These are phyloP conservation scores for Megaptera novaeangliae DNA, from an alignment of 2,113 vertebrate species.

Conservation along the genomic window DNA sequence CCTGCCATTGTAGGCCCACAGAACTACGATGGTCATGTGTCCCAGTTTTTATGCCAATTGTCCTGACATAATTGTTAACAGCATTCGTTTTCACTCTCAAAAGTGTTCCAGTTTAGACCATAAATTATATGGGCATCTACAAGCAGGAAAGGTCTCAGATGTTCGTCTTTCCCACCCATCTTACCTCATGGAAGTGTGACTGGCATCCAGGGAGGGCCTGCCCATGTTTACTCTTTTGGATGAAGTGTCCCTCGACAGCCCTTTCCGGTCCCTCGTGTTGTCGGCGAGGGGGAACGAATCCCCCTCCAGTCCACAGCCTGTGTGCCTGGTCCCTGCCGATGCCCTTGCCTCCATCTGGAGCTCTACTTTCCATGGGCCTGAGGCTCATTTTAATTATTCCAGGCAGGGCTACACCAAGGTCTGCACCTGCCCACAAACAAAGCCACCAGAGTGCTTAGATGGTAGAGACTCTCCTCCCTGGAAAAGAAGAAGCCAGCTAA, in stretches of 20 bases:
- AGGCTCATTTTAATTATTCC: neutral
- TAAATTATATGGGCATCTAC: neutral
- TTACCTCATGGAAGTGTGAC: neutral
- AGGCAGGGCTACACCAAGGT: neutral
- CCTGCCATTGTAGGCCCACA: neutral
- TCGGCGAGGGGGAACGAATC: neutral
- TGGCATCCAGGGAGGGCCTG: neutral
- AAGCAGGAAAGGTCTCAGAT: neutral
- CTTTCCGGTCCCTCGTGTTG: neutral
- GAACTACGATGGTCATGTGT: neutral
- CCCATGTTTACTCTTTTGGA: neutral
- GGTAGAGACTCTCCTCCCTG: neutral
- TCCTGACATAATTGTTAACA: neutral
- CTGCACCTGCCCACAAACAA: neutral
- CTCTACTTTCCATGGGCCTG: neutral
- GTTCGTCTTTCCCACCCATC: neutral
- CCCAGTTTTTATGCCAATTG: neutral
- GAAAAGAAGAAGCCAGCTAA: neutral
- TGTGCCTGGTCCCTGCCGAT: accelerated
- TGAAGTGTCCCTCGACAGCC: neutral
- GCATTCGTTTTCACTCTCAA: neutral
- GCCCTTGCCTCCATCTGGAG: neutral
- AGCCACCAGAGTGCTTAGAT: neutral
- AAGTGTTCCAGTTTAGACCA: neutral
- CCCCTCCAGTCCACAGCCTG: neutral